These are phyloP conservation scores for Drosophila neotestacea DNA, from an alignment of 2,888 invertebrate species.

Conservation along the genomic window DNA sequence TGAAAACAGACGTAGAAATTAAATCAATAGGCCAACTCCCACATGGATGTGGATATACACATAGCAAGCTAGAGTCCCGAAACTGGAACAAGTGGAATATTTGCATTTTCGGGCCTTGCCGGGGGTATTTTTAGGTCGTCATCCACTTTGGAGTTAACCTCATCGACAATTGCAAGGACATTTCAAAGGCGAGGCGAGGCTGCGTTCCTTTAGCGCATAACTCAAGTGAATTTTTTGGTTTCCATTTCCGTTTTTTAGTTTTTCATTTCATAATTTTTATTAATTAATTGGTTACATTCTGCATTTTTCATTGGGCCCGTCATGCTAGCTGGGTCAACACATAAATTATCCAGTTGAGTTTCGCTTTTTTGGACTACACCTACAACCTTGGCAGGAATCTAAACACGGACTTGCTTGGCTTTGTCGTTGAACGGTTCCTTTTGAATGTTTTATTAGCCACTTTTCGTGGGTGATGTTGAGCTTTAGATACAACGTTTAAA, in stretches of 20 bases:
- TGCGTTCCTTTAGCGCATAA: slow-evolving; percentile 59
- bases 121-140: slow-evolving; percentile 55
- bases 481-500: slow-evolving; percentile 16
- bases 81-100: slow-evolving; percentile 54
- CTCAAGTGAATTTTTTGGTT: slow-evolving; percentile 36
- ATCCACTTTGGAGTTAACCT: slow-evolving; percentile 1
- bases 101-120: slow-evolving; percentile 61
- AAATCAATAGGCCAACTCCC: slow-evolving; percentile 80
- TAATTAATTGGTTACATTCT: slow-evolving; percentile 68
- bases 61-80: slow-evolving; percentile 11
- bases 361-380: slow-evolving; percentile 33
- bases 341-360: slow-evolving; percentile 59
- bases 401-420: slow-evolving; percentile 1
- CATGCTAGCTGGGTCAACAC: slow-evolving; percentile 44
- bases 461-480: slow-evolving; percentile 2
- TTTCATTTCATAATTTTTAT: slow-evolving; percentile 64
- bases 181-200: slow-evolving; percentile 58
- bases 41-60: slow-evolving; percentile 39
- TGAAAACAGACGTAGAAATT: slow-evolving; percentile 57
- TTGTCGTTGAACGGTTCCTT: slow-evolving; percentile 11
- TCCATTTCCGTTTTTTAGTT: slow-evolving; percentile 12
- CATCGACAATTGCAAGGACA: slow-evolving; percentile 66
- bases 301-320: slow-evolving; percentile 27
- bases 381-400: slow-evolving; percentile 28
- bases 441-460: slow-evolving; percentile 38